A percentile compares a stretch with the other conserved stretches of the same genome.
Conservation (phyloP, 2,888 invertebrate genomes). For the Lasioglossum figueresi region DNA sequence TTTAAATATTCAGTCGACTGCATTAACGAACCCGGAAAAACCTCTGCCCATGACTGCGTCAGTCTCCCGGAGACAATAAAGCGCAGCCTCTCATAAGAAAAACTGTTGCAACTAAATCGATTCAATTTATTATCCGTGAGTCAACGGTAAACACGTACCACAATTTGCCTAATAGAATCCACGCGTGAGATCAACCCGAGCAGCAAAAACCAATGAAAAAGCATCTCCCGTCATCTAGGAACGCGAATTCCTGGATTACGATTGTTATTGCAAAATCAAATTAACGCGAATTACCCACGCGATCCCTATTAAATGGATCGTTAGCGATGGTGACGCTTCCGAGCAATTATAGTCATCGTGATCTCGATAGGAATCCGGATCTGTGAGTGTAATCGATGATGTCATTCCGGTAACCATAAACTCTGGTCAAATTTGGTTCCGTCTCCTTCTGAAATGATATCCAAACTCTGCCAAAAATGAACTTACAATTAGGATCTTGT, state of each 20-base stretch:
- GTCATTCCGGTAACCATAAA: conserved; percentile 34
- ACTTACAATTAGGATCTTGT: background rate
- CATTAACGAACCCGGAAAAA: background rate
- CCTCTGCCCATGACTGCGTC: background rate
- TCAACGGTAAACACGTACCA: conserved; percentile 3
- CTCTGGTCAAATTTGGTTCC: background rate
- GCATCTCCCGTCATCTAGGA: background rate
- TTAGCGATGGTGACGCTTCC: conserved; percentile 43
- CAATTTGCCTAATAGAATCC: conserved; percentile 33
- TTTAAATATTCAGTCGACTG: background rate
- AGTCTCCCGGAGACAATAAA: background rate
- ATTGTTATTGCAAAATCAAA: conserved; percentile 36
- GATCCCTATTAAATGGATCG: conserved; percentile 52
- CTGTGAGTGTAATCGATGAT: conserved; percentile 49
- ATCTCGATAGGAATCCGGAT: conserved; percentile 69
- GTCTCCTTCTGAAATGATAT: background rate
- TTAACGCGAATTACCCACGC: conserved; percentile 48
- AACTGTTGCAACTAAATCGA: background rate
- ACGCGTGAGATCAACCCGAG: conserved; percentile 7
- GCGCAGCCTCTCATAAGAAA: background rate
- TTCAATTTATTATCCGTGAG: background rate
- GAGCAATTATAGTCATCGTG: conserved; percentile 51
- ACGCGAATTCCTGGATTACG: conserved; percentile 8
- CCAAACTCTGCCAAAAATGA: background rate
- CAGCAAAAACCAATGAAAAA: background rate